Evolutionary conservation across 1,140 invertebrate genomes (phyloP).

Genomic region (Metopolophium dirhodum): DNA sequence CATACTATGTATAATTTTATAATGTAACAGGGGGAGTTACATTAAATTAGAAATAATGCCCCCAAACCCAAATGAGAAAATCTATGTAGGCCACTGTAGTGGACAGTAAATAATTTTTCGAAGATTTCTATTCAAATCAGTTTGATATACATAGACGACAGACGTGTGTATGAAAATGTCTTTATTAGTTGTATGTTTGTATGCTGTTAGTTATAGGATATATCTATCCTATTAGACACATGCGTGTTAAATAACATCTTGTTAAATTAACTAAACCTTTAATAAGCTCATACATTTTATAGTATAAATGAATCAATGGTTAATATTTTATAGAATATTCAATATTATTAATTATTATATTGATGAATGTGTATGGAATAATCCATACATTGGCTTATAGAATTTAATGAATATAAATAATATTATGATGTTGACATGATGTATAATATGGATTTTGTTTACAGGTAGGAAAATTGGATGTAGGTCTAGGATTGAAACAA

Average conservation of each 20-base stretch:
- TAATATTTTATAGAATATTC: too few relatives aligned
- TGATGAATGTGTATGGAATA: neutral
- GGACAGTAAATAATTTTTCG: too few relatives aligned
- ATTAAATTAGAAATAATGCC: too few relatives aligned
- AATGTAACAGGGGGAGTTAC: too few relatives aligned
- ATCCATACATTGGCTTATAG: neutral
- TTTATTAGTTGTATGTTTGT: neutral
- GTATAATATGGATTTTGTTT: neutral
- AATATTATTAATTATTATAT: too few relatives aligned
- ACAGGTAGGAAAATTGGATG: constrained; percentile 51
- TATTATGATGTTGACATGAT: neutral
- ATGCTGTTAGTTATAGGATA: neutral
- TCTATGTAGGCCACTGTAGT: too few relatives aligned
- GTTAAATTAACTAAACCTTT: neutral
- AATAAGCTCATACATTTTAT: neutral
- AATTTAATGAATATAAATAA: neutral
- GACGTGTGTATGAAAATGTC: neutral
- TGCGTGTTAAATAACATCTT: neutral
- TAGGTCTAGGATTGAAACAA: constrained; percentile 42
- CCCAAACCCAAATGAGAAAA: too few relatives aligned
- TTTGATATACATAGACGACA: neutral
- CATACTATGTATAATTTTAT: too few relatives aligned
- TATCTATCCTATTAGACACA: neutral
- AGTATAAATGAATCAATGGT: neutral
- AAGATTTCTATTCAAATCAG: too few relatives aligned